Evolutionary conservation across 2,888 invertebrate species (phyloP).

Genomic region (Megalurothrips usitatus): DNA sequence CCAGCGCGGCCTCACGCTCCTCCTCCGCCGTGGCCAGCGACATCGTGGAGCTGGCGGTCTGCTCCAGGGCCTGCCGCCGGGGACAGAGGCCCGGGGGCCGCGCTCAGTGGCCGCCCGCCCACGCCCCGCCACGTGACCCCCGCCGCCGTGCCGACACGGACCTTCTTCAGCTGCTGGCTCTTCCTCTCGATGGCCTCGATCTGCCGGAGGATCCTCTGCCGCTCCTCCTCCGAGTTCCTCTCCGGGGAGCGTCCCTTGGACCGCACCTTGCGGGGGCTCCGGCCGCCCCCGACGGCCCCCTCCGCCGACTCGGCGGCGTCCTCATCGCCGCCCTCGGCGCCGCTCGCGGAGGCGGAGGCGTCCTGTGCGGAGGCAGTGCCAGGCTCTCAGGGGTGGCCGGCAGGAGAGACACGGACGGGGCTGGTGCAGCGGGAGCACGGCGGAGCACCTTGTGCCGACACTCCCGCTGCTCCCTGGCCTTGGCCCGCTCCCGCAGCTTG

Average conservation of each 20-base stretch:
- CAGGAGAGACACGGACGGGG: too few species aligned
- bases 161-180: conserved; percentile 5
- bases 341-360: not conserved
- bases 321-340: not conserved
- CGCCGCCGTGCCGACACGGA: not conserved
- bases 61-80: not conserved
- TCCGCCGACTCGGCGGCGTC: not conserved
- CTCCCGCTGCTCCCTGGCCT: not conserved
- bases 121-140: not conserved
- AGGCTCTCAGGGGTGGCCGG: too few species aligned
- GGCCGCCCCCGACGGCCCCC: not conserved
- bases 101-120: too few species aligned
- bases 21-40: not conserved
- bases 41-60: conserved; percentile 4
- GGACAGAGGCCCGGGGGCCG: not conserved
- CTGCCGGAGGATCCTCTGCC: not conserved
- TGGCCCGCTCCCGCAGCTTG: not conserved
- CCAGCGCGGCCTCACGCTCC: not conserved
- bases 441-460: too few species aligned
- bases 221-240: not conserved
- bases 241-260: not conserved
- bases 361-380: not conserved
- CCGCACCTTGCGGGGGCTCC: not conserved
- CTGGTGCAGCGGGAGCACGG: too few species aligned
- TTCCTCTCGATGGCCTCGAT: conserved; percentile 12